These are phyloP conservation scores for Brachyopa scutellaris DNA, from an alignment of 2,888 invertebrate genomes.

Conservation along the genomic window DNA sequence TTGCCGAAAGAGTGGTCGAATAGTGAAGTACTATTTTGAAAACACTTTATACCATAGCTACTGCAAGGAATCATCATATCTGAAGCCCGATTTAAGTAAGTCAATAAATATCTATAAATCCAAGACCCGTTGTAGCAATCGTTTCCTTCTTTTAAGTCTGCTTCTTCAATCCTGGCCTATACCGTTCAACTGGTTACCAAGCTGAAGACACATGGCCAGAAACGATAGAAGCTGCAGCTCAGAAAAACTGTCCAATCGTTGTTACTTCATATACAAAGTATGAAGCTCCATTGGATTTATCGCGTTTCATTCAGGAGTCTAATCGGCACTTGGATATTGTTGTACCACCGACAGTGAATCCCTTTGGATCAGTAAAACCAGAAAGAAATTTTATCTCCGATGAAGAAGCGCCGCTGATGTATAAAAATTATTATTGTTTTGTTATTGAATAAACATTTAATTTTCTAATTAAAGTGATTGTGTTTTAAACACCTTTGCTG, in stretches of 20 bases:
- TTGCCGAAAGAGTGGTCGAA: conserved; percentile 83
- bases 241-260: conserved; percentile 84
- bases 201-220: conserved; percentile 87
- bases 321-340: conserved; percentile 83
- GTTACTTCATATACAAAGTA: conserved; percentile 87
- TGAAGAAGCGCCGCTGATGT: conserved; percentile 87
- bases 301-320: conserved; percentile 83
- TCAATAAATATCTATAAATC: neutral
- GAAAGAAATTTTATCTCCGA: conserved; percentile 90
- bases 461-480: no score
- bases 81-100: conserved; percentile 84
- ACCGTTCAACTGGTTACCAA: conserved; percentile 86
- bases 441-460: conserved; percentile 81
- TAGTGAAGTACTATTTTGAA: conserved; percentile 83
- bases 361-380: conserved; percentile 87
- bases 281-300: conserved; percentile 86
- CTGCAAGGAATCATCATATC: conserved; percentile 78
- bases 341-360: conserved; percentile 84
- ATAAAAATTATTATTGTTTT: conserved; percentile 87
- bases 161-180: conserved; percentile 88
- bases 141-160: conserved; percentile 83
- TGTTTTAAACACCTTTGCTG: no score
- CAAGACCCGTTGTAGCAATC: neutral
- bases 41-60: conserved; percentile 83
- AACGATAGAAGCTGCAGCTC: conserved; percentile 84